Base-by-base conservation (phyloP, 2,113 vertebrate genomes). In the Collichthys lucidus region DNA sequence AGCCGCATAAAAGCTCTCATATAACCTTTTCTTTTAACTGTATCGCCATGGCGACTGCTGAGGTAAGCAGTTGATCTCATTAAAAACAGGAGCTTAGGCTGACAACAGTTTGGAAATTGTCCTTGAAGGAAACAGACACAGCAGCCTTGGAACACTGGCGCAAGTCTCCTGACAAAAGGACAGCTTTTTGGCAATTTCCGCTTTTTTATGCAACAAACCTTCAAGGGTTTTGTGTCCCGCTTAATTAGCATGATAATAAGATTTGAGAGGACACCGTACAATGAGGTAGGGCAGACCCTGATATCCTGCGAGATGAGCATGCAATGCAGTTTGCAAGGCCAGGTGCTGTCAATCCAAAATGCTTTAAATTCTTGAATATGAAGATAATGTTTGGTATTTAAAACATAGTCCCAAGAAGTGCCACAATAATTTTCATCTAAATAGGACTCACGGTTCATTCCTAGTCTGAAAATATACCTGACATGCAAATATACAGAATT, bases 51-150 rank as follows among this genome's bases (percentile, higher is more conserved):
- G 79, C 14, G 47, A 88, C 83, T 81, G 89, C 83, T 84, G 89
- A 92, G 73, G 88, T 91, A 90, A 87, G 89, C 86, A 83, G 67
- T 74, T 85, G 57, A 74, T 86, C 70, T 90, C 81, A 90, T 92
- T 91, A 86, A 85, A 89, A 89, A 80, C 47, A 29, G 73, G 60
- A 74, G 79, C 66, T 75, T 52, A 1, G 59, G 31, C 74, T 29
- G 79, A 79, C 63, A 82, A 74, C 75, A 84, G 70, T 84, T 87
- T 78, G 76, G 62, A 78, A 80, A 53, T 82, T 77, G 78, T 78
- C 86, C 91, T 92, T 92, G 88, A 86, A n/a, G 50, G 70, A 74
- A 88, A 84, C 5, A 82, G 57, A 80, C 85, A 81, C 52, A 35
- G 72, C n/a, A 77, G 77, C 77, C 69, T 84, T 79, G 71, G 65